phyloP scores from a whole-genome alignment of 2,888 invertebrate species.

The Cataglyphis livida region DNA sequence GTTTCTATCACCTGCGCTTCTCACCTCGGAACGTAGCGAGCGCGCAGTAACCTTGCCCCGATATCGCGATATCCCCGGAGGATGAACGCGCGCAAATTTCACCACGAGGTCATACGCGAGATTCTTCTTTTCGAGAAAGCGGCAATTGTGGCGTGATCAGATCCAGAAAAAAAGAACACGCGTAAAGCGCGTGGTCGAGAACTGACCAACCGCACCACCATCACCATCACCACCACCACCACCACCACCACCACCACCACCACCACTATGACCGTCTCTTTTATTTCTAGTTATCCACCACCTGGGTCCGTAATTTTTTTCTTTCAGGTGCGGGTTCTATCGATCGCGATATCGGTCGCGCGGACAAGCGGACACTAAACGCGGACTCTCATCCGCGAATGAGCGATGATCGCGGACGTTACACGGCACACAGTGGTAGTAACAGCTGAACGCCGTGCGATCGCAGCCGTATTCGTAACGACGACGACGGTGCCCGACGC shows the following conservation, averaged over 20 bases:
- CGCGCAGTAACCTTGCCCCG: slow-evolving; percentile 42
- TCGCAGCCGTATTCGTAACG: slow-evolving; percentile 43
- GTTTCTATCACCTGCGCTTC: slow-evolving; percentile 60
- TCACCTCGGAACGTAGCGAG: slow-evolving; percentile 56
- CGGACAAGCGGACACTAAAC: slow-evolving; percentile 22
- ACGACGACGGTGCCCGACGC: slow-evolving; percentile 78
- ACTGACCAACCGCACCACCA: slow-evolving; percentile 4
- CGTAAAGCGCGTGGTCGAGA: slow-evolving; percentile 65
- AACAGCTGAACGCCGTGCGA: slow-evolving; percentile 29
- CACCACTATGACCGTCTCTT: neutral
- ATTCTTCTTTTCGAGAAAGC: slow-evolving; percentile 1
- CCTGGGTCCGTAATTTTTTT: slow-evolving; percentile 6
- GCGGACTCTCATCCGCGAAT: slow-evolving; percentile 24
- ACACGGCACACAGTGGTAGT: slow-evolving; percentile 32
- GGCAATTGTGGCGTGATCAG: neutral
- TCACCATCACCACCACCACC: neutral
- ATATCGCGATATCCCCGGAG: neutral
- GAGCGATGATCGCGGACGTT: slow-evolving; percentile 17
- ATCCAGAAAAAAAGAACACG: slow-evolving; percentile 9
- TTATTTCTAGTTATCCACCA: slow-evolving; percentile 7
- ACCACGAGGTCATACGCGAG: slow-evolving; percentile 13
- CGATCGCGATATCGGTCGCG: slow-evolving; percentile 39
- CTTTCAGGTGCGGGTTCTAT: neutral
- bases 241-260: neutral
- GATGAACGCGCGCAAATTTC: slow-evolving; percentile 1